Evolutionary conservation across 1,140 invertebrate species (phyloP).

Genomic region (Vollenhovia emeryi): DNA sequence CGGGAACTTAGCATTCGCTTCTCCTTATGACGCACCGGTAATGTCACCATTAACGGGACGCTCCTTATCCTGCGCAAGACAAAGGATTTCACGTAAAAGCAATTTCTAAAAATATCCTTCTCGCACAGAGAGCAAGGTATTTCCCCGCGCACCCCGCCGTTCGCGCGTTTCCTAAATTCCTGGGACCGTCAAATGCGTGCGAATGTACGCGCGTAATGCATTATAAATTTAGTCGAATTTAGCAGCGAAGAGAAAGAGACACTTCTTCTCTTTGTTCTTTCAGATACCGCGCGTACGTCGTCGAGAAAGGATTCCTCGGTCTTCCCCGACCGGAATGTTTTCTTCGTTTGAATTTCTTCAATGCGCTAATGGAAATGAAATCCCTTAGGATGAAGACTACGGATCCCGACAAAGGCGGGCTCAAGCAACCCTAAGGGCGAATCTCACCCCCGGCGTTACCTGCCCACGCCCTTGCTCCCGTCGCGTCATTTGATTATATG

Average conservation of each 20-base stretch:
- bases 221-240: neutral
- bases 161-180: neutral
- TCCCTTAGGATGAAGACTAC: conserved; percentile 74
- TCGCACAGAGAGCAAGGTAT: neutral
- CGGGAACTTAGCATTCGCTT: conserved; percentile 49
- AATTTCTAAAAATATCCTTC: conserved; percentile 29
- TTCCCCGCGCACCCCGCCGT: neutral
- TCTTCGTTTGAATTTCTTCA: conserved; percentile 70
- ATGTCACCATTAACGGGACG: conserved; percentile 63
- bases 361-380: conserved; percentile 79
- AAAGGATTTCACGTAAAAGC: conserved; percentile 17
- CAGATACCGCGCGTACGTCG: neutral
- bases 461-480: conserved; percentile 61
- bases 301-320: conserved; percentile 39
- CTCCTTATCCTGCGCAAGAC: conserved; percentile 45
- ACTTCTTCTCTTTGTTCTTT: too few relatives aligned
- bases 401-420: conserved; percentile 70
- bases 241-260: neutral
- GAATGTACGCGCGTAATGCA: neutral
- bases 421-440: conserved; percentile 71
- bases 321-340: conserved; percentile 39
- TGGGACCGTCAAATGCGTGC: neutral
- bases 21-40: conserved; percentile 57
- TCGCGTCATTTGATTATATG: conserved; percentile 75
- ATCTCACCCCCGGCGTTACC: conserved; percentile 72